These are phyloP conservation scores for Aphelenchoides besseyi DNA, from an alignment of 1,140 invertebrate species.

Conservation along the genomic window DNA sequence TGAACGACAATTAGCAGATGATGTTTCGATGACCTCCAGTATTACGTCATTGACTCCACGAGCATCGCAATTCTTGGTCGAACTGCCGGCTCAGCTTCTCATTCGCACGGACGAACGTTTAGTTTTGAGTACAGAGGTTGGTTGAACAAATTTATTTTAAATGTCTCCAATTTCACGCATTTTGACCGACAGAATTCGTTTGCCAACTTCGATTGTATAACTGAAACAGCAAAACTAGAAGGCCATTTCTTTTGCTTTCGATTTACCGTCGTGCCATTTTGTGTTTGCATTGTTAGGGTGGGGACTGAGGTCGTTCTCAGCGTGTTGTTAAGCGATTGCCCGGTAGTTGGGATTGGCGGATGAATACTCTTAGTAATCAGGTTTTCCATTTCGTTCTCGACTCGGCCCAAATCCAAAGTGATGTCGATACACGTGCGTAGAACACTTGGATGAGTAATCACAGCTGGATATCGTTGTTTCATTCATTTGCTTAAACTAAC, in stretches of 20 bases:
- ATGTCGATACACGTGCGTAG: conserved; percentile 11
- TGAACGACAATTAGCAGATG: conserved; percentile 4
- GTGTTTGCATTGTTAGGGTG: too few species aligned
- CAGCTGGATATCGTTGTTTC: neutral
- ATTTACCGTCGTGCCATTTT: too few species aligned
- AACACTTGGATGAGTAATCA: neutral
- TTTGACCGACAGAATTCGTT: too few species aligned
- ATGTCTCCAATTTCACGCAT: too few species aligned
- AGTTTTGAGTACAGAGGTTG: conserved; percentile 32
- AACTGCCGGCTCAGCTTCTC: conserved; percentile 47
- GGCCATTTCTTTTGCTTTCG: too few species aligned
- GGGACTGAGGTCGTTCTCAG: too few species aligned
- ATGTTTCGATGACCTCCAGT: neutral
- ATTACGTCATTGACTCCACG: conserved; percentile 24
- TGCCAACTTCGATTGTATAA: too few species aligned
- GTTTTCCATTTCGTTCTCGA: neutral
- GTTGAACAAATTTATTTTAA: too few species aligned
- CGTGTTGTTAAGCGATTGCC: too few species aligned
- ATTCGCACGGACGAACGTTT: conserved; percentile 45
- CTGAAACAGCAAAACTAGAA: too few species aligned
- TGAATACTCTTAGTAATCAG: neutral
- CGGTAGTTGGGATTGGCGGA: too few species aligned
- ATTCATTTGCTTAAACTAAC: neutral
- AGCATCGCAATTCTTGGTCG: conserved; percentile 48
- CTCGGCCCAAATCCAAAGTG: neutral